phyloP scores from a whole-genome alignment of 2,888 invertebrate species.

The Lasioglossum marginatum region DNA sequence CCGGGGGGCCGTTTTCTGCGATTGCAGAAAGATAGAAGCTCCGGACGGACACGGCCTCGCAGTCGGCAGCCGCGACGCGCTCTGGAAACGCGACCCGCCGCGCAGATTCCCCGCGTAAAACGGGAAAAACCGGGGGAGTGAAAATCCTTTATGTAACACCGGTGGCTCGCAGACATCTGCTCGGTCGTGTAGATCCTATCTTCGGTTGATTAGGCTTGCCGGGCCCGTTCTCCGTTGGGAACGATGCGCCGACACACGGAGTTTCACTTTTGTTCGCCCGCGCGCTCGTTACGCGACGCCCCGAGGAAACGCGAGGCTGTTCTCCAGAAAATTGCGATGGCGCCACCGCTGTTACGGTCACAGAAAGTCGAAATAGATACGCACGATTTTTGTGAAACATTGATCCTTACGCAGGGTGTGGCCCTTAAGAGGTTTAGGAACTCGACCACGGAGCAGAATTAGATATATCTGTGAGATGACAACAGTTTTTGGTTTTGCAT shows the following conservation, averaged over 20 bases:
- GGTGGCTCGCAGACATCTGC: slow-evolving; percentile 41
- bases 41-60: not conserved
- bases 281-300: slow-evolving; percentile 19
- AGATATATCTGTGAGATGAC: too few species aligned
- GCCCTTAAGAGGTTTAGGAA: too few species aligned
- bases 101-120: slow-evolving; percentile 21
- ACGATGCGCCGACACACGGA: slow-evolving; percentile 40
- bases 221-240: slow-evolving; percentile 33
- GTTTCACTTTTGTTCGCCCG: slow-evolving; percentile 70
- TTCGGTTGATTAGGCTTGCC: slow-evolving; percentile 47
- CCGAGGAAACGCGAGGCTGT: slow-evolving; percentile 19
- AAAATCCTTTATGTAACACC: slow-evolving; percentile 59
- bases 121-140: slow-evolving; percentile 35
- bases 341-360: not conserved
- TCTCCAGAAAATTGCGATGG: not conserved
- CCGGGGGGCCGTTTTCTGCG: slow-evolving; percentile 37
- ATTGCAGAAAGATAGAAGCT: slow-evolving; percentile 34
- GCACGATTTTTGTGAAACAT: too few species aligned
- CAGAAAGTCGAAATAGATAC: not conserved
- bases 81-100: not conserved
- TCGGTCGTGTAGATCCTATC: slow-evolving; percentile 59
- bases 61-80: not conserved
- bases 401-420: too few species aligned
- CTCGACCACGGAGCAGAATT: too few species aligned
- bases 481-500: too few species aligned